Evolutionary conservation across 2,888 invertebrate species (phyloP).

Genomic region (Neoitamus cyanurus): DNA sequence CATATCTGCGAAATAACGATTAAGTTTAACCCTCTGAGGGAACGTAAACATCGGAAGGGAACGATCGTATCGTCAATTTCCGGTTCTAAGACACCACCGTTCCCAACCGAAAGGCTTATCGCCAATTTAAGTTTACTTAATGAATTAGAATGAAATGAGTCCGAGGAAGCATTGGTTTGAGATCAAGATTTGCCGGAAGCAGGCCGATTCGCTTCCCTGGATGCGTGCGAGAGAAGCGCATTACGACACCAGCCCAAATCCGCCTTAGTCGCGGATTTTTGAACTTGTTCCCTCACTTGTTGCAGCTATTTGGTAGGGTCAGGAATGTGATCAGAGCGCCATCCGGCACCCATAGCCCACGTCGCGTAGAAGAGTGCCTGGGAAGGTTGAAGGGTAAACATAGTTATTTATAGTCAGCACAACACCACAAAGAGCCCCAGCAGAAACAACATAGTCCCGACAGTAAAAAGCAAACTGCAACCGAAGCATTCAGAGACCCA

Average conservation of each 20-base stretch:
- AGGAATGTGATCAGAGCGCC: constrained; percentile 20
- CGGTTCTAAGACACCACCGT: constrained; percentile 10
- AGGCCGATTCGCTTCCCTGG: neutral
- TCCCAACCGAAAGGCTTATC: neutral
- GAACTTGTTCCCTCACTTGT: neutral
- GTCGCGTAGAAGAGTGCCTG: neutral
- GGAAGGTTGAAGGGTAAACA: constrained; percentile 36
- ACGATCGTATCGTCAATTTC: constrained; percentile 28
- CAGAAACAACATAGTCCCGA: constrained; percentile 4
- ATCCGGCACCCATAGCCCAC: constrained; percentile 6
- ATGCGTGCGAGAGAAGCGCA: neutral
- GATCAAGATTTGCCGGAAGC: neutral
- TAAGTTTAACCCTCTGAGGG: neutral
- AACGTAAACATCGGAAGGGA: constrained; percentile 7
- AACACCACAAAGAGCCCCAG: neutral
- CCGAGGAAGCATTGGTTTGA: neutral
- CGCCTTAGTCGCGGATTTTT: neutral
- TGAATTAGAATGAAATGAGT: neutral
- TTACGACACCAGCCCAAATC: neutral
- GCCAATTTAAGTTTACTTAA: constrained; percentile 8
- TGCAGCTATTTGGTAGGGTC: constrained; percentile 20
- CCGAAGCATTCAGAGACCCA: constrained; percentile 20
- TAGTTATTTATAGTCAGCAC: constrained; percentile 35
- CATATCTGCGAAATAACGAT: neutral
- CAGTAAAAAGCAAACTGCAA: constrained; percentile 11